Conservation (phyloP, 2,113 vertebrate species). For the Psilopsiagon aymara region DNA sequence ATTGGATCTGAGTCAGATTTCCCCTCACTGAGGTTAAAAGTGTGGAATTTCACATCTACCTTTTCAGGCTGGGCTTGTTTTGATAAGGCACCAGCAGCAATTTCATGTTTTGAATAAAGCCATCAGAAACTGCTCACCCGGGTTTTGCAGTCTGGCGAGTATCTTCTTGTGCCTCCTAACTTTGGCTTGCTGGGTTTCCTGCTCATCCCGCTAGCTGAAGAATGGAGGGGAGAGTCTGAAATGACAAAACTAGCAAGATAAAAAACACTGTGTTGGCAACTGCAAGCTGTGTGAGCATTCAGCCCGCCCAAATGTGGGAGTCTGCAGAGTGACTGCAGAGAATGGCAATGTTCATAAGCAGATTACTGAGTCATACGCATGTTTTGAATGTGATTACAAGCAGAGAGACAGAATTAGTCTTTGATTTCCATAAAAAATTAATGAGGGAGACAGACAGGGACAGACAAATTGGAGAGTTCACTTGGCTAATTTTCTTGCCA, state of each 20-base stretch:
- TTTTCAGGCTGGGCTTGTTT: slow-evolving; percentile 48
- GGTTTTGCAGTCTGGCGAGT: slow-evolving; percentile 41
- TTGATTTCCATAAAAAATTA: slow-evolving; percentile 51
- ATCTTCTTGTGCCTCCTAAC: slow-evolving; percentile 26
- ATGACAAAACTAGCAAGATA: not conserved
- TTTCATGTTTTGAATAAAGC: slow-evolving; percentile 7
- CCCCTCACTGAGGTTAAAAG: not conserved
- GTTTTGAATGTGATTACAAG: slow-evolving; percentile 52
- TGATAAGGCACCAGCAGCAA: not conserved
- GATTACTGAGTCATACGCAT: slow-evolving; percentile 46
- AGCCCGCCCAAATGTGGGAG: not conserved
- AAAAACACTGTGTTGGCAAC: slow-evolving; percentile 33
- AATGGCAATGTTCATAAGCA: slow-evolving; percentile 9
- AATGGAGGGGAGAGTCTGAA: slow-evolving; percentile 34
- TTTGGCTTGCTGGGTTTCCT: slow-evolving; percentile 54
- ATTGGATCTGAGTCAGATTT: not conserved
- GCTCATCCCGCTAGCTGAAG: slow-evolving; percentile 44
- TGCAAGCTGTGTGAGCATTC: slow-evolving; percentile 27
- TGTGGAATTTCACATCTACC: slow-evolving; percentile 15
- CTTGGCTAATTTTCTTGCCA: slow-evolving; percentile 48
- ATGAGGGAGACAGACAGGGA: slow-evolving; percentile 11
- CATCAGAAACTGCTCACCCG: slow-evolving; percentile 43
- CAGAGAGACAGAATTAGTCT: slow-evolving; percentile 42
- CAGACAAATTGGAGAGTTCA: slow-evolving; percentile 40
- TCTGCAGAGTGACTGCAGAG: slow-evolving; percentile 23